Base-by-base conservation (phyloP, 2,797 vertebrate species). In the Anabacerthia variegaticeps region DNA sequence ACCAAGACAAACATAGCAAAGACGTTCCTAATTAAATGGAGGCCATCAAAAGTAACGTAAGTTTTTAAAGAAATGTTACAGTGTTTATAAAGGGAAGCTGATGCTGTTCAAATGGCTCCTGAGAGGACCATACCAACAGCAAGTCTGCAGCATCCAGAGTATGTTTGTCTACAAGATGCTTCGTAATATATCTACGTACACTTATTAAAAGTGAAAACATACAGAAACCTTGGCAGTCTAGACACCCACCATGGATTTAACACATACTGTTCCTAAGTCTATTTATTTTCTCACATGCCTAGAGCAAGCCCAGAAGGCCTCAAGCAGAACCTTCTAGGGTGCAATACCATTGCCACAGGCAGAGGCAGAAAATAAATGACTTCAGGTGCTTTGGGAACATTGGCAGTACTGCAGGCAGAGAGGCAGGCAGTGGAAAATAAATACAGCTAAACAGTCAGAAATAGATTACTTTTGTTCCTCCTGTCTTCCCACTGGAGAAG, bases 391-490 rank as follows among this genome's bases (percentile, higher is more conserved):
- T 94, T 95, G 95, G 96, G 96, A 97, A 88, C 79, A 75, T 95
- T 72, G 95, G 67, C 15, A 6, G 88, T 86, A 93, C 96, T 96
- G 81, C 74, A 46, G 90, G 92, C 96, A 94, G 91, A 96, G 77
- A 95, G 59, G 92, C 84, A 94, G 79, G 88, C 90, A 90, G 85
- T 88, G 86, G 79, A 97, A 97, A 97, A 97, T 93, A 97, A 96
- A 96, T 92, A 95, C 88, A 93, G 66, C 89, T 79, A 69, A 97
- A 56, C 85, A 93, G 87, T 41, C 15, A 8, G 90, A 94, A 95
- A 85, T 6, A 84, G 86, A 96, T 94, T 93, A 83, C 26, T 92
- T 93, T 74, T 91, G 61, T 41, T 92, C 46, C 39, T 95, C 86
- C 66, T 72, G 79, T 55, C 80, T 85, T 94, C 37, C 39, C 56